Evolutionary conservation across 2,888 invertebrate species (phyloP), one percentile per base, ranked within the genome.

Genomic region (Leucozona laternaria): DNA sequence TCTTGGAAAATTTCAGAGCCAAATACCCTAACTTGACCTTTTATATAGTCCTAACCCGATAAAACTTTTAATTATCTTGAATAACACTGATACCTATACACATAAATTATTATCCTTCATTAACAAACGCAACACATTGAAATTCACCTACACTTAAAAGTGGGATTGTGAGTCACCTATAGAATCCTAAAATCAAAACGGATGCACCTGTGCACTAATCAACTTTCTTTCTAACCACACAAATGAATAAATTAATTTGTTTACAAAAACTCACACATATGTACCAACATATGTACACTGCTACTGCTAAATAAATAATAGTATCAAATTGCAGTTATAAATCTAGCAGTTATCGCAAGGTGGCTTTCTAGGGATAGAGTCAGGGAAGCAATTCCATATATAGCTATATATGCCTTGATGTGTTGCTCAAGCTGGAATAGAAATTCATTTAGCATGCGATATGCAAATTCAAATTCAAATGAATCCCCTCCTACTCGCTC

Each of bases 401-500:
- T 20, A 45, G 4, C 0, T 22, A 2, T 20, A 4, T 22, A 50
- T 22, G 1, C 17, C 17, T 22, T 13, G 22, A 17, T 22, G 15
- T 28, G 7, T 28, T 53, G 57, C 22, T 37, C 40, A 40, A 53
- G 20, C n/a, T 43, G 20, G 37, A 60, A 60, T 60, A 25, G 68
- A 37, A 55, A 53, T 72, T 66, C 71, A 81, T 77, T 71, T 45
- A 43, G 28, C 72, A 78, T 82, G 78, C 72, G 68, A 78, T 78
- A 82, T 82, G 82, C 72, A 77, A 82, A 82, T 82, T 55, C 48
- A 60, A 60, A 60, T 22, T 40, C 50, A 71, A 64, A 71, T 66
- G 71, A 50, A 72, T 60, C 43, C 66, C 45, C 25, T 22, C 20
- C 15, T 4, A 28, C 0, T 17, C 22, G 8, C 53, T n/a, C 53